Evolutionary conservation across 2,888 invertebrate genomes (phyloP).

Genomic region (Exephanes ischioxanthus): DNA sequence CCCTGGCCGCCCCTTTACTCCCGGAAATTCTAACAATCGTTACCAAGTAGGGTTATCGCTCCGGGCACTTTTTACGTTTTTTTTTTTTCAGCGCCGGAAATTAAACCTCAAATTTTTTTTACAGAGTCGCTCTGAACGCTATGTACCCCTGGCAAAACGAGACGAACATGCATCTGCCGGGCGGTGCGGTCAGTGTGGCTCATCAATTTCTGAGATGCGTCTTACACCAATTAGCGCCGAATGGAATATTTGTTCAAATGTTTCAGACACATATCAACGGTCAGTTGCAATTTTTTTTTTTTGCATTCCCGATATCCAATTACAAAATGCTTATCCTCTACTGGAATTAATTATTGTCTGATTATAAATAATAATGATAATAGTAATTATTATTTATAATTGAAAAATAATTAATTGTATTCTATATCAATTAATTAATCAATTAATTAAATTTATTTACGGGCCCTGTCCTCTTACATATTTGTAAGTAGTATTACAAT

Average conservation of each 20-base stretch:
- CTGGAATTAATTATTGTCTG: too few relatives aligned
- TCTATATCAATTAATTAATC: too few relatives aligned
- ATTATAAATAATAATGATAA: too few relatives aligned
- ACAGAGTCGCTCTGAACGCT: constrained; percentile 91
- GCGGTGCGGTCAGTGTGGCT: constrained; percentile 97
- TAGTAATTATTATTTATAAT: too few relatives aligned
- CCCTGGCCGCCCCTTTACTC: constrained; percentile 96
- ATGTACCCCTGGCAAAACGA: constrained; percentile 96
- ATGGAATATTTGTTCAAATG: constrained; percentile 98
- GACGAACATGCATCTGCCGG: constrained; percentile 95
- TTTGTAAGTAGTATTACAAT: too few relatives aligned
- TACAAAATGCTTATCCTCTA: not conserved
- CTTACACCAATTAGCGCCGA: constrained; percentile 97
- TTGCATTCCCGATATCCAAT: constrained; percentile 5
- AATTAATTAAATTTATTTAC: too few relatives aligned
- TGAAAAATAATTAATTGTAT: too few relatives aligned
- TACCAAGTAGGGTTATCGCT: constrained; percentile 89
- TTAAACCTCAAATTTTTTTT: not conserved
- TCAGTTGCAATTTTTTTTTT: constrained; percentile 79
- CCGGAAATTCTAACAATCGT: constrained; percentile 96
- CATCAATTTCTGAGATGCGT: constrained; percentile 98
- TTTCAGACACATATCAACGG: constrained; percentile 96
- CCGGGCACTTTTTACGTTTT: not conserved
- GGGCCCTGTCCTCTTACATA: too few relatives aligned
- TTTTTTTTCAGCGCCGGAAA: too few relatives aligned